phyloP scores from a whole-genome alignment of 2,888 invertebrate species.

The Druceiella hillmani region DNA sequence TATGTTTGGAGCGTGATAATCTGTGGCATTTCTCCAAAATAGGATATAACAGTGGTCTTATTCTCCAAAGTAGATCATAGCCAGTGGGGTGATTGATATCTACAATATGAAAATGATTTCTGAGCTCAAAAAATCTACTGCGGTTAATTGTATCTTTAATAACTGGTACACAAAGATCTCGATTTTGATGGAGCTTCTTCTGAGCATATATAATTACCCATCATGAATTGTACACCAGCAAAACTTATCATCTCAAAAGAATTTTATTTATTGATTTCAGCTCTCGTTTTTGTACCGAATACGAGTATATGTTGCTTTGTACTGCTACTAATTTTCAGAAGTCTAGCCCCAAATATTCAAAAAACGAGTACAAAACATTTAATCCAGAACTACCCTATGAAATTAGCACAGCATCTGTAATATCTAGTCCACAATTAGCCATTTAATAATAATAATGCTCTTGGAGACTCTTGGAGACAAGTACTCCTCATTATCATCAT shows the following conservation, averaged over 20 bases:
- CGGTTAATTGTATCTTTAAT: constrained; percentile 9
- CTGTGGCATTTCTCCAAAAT: constrained; percentile 13
- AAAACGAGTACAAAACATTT: constrained; percentile 16
- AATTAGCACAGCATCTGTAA: constrained; percentile 16
- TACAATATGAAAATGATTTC: constrained; percentile 7
- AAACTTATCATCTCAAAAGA: constrained; percentile 8
- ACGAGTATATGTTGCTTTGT: constrained; percentile 19
- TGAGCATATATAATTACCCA: constrained; percentile 14
- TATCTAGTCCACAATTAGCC: constrained; percentile 16
- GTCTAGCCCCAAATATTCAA: constrained; percentile 17
- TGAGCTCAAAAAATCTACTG: constrained; percentile 11
- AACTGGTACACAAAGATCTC: constrained; percentile 11
- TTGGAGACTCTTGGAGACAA: too few species aligned
- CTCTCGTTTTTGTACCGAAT: constrained; percentile 17
- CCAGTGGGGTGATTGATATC: background rate
- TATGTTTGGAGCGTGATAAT: constrained; percentile 23
- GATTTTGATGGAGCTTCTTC: constrained; percentile 16
- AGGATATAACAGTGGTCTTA: constrained; percentile 18
- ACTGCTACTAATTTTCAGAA: constrained; percentile 19
- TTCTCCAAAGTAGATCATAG: constrained; percentile 19
- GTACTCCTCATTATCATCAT: too few species aligned
- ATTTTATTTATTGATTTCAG: constrained; percentile 14
- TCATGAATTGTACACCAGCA: constrained; percentile 13
- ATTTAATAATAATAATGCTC: too few species aligned
- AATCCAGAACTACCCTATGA: constrained; percentile 15